Evolutionary conservation across 2,113 vertebrate species (phyloP).

Genomic region (Neogobius melanostomus): DNA sequence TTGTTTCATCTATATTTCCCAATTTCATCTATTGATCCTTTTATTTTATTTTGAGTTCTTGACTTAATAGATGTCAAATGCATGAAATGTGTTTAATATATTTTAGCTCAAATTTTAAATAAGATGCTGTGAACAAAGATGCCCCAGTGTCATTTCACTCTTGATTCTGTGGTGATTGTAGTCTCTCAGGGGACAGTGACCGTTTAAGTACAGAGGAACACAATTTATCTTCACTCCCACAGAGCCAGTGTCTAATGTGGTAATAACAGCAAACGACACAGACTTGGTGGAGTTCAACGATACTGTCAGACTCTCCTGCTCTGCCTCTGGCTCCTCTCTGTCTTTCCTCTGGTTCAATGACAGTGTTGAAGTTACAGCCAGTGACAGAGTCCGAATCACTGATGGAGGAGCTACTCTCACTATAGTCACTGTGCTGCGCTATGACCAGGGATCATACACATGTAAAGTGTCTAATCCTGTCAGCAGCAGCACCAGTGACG

Average conservation of each 20-base stretch:
- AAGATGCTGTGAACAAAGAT: no score
- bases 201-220: no score
- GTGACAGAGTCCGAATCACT: conserved; percentile 53
- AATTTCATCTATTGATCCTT: no score
- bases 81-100: no score
- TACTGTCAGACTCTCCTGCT: conserved; percentile 37
- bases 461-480: conserved; percentile 27
- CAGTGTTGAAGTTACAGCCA: conserved; percentile 50
- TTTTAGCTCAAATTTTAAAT: no score
- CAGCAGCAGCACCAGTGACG: conserved; percentile 19
- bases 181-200: no score
- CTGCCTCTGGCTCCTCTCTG: conserved; percentile 41
- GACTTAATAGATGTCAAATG: no score
- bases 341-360: conserved; percentile 58
- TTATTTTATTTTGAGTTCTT: no score
- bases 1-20: no score
- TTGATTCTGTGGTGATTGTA: no score
- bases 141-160: no score
- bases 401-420: conserved; percentile 28
- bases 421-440: conserved; percentile 42
- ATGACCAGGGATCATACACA: conserved; percentile 36
- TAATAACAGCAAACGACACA: neutral
- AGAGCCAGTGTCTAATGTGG: conserved; percentile 28
- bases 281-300: conserved; percentile 43
- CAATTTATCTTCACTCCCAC: conserved; percentile 6